A percentile compares a stretch with the other conserved stretches of the same genome.
These are phyloP conservation scores for Gavia stellata DNA, from an alignment of 2,113 vertebrate genomes.

Conservation along the genomic window DNA sequence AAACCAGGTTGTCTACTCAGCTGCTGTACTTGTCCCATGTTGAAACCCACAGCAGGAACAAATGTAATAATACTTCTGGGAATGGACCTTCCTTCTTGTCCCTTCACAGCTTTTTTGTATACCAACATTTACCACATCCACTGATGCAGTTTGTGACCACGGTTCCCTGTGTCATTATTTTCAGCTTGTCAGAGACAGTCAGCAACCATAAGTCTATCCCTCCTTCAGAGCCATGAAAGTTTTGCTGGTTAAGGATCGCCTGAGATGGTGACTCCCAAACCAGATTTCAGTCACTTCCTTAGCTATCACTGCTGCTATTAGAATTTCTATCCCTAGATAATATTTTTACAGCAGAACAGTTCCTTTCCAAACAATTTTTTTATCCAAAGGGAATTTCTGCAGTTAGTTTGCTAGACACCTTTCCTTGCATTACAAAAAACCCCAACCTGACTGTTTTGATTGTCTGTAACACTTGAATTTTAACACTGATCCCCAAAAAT, in stretches of 20 bases:
- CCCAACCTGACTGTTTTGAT: not conserved
- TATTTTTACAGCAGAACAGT: not conserved
- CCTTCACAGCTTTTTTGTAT: not conserved
- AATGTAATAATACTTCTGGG: not conserved
- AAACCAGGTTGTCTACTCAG: not conserved
- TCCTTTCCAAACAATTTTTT: not conserved
- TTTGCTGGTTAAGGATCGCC: not conserved
- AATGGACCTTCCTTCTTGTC: not conserved
- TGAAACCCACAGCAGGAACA: not conserved
- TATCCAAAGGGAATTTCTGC: not conserved
- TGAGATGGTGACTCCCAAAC: not conserved
- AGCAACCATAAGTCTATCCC: fast-evolving
- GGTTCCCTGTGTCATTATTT: not conserved
- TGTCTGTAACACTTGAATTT: not conserved
- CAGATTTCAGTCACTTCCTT: not conserved
- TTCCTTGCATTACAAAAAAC: not conserved
- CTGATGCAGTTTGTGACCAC: not conserved
- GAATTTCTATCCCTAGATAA: not conserved
- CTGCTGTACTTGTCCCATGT: not conserved
- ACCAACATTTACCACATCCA: not conserved
- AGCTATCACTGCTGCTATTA: not conserved
- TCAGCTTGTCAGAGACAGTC: not conserved
- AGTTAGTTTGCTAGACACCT: not conserved
- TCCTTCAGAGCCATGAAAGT: not conserved
- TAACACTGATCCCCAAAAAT: not conserved